phyloP scores from a whole-genome alignment of 2,113 vertebrate genomes.

The Lepisosteus osseus region DNA sequence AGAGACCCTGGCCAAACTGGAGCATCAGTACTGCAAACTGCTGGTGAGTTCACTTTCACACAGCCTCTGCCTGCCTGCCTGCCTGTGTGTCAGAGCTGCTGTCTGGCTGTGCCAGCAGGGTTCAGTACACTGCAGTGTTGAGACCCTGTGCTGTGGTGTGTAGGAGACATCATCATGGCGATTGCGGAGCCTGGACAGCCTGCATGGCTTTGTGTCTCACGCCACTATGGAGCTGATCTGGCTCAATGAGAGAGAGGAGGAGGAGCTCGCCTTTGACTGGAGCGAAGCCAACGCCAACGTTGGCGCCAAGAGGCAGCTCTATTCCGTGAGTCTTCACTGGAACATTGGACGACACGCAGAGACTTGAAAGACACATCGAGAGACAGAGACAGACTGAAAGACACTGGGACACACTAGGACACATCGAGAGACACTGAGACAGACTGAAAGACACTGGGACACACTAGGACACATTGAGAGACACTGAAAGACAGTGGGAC shows the following conservation, averaged over 20 bases:
- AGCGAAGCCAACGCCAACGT: conserved; percentile 86
- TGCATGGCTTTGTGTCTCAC: conserved; percentile 83
- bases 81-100: background rate
- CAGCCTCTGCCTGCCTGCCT: background rate
- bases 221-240: conserved; percentile 95
- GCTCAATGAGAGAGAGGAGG: conserved; percentile 96
- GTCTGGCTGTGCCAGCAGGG: background rate
- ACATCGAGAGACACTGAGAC: too few relatives aligned
- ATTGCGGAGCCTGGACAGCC: conserved; percentile 83
- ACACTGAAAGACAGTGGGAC: too few relatives aligned
- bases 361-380: background rate
- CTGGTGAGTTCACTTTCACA: conserved; percentile 63
- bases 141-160: conserved; percentile 1
- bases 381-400: too few relatives aligned
- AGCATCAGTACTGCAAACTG: conserved; percentile 93
- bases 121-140: background rate
- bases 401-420: too few relatives aligned
- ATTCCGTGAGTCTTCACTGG: conserved; percentile 71
- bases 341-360: background rate
- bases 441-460: too few relatives aligned
- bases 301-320: conserved; percentile 80
- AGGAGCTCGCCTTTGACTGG: conserved; percentile 95
- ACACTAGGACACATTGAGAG: too few relatives aligned
- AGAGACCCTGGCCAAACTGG: conserved; percentile 88
- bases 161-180: conserved; percentile 94